Conservation (phyloP, 2,888 invertebrate species). For the Thereva unica region DNA sequence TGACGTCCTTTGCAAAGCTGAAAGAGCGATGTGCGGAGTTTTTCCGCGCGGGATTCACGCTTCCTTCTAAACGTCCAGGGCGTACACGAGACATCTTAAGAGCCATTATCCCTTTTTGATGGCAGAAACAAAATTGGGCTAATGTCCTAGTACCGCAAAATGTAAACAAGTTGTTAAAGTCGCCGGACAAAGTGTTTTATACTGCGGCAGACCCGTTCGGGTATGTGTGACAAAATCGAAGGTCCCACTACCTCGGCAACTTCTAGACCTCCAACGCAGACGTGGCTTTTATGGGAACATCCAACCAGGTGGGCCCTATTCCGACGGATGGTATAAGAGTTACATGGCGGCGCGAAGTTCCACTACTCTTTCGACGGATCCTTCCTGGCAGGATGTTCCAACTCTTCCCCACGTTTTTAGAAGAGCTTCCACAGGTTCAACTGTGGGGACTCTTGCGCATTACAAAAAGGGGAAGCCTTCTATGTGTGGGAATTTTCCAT, state of each 20-base stretch:
- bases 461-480: constrained; percentile 7
- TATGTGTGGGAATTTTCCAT: constrained; percentile 6
- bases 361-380: too few species aligned
- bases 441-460: too few species aligned
- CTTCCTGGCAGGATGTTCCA: too few species aligned
- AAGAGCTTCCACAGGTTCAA: too few species aligned
- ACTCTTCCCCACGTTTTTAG: too few species aligned
- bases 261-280: not conserved
- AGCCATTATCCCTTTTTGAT: constrained; percentile 34
- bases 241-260: not conserved
- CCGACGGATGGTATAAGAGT: constrained; percentile 15
- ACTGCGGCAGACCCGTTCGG: constrained; percentile 7
- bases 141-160: constrained; percentile 24
- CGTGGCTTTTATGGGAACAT: not conserved
- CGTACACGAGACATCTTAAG: constrained; percentile 28
- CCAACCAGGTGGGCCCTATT: constrained; percentile 17
- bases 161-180: constrained; percentile 33
- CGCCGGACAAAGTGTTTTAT: constrained; percentile 26
- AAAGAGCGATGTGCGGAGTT: constrained; percentile 21
- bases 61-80: constrained; percentile 19
- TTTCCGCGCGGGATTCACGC: constrained; percentile 24
- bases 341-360: not conserved
- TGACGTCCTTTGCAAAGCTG: constrained; percentile 4
- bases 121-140: constrained; percentile 26
- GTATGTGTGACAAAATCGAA: constrained; percentile 22